Percentiles rank a stretch among this genome's conserved stretches.
phyloP scores from a whole-genome alignment of 2,888 invertebrate genomes.

The Blera fallax region DNA sequence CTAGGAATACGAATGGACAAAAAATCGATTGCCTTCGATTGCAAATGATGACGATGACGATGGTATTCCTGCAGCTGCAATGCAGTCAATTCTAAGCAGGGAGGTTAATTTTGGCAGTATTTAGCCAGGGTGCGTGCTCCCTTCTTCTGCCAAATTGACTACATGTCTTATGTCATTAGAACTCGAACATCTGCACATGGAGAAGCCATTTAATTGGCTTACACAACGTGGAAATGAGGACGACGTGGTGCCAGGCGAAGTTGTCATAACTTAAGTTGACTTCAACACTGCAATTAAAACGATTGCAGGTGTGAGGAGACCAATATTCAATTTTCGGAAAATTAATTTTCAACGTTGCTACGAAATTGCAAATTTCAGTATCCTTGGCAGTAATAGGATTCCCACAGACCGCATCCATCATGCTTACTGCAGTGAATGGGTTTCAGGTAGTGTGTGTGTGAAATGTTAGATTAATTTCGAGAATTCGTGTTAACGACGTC shows the following conservation, averaged over 20 bases:
- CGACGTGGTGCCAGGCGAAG: neutral
- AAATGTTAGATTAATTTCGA: constrained; percentile 39
- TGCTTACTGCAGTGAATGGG: neutral
- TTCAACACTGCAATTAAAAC: constrained; percentile 40
- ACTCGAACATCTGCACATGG: too few species aligned
- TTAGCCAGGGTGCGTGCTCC: constrained; percentile 16
- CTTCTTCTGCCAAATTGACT: constrained; percentile 41
- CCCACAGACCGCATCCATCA: constrained; percentile 32
- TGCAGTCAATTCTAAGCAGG: constrained; percentile 39
- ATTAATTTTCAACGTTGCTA: constrained; percentile 13
- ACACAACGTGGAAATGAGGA: neutral
- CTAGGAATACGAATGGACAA: neutral
- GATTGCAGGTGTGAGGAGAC: constrained; percentile 34
- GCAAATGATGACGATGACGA: neutral
- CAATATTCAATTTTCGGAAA: constrained; percentile 35
- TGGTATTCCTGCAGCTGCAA: constrained; percentile 1
- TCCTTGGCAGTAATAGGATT: constrained; percentile 20
- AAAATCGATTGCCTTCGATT: constrained; percentile 35
- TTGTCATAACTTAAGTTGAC: constrained; percentile 35
- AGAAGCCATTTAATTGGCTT: neutral
- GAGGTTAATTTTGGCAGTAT: constrained; percentile 25
- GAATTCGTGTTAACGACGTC: constrained; percentile 40
- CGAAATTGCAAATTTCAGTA: constrained; percentile 27
- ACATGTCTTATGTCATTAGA: constrained; percentile 45
- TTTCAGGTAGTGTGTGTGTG: neutral